Percentiles rank a stretch among this genome's conserved stretches.
Evolutionary conservation across 2,888 invertebrate species (phyloP).

Genomic region (Caenorhabditis sp.): DNA sequence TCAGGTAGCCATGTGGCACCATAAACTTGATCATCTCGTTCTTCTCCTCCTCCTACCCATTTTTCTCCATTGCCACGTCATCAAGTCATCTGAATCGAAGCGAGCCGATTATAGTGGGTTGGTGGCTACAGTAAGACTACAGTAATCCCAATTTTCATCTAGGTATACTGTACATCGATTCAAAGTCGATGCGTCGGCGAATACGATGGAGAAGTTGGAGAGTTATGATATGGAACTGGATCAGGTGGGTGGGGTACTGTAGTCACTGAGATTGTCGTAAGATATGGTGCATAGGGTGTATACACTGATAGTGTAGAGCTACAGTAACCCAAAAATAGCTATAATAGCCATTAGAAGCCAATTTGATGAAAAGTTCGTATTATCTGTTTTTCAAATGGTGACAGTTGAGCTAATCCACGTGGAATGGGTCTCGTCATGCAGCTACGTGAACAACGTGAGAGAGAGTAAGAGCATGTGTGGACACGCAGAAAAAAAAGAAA

Average conservation of each 20-base stretch:
- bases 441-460: no score
- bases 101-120: constrained; percentile 45
- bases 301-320: not conserved
- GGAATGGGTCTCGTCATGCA: no score
- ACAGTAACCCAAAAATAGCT: constrained; percentile 1
- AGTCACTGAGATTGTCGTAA: not conserved
- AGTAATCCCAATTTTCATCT: not conserved
- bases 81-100: constrained; percentile 7
- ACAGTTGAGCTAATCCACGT: no score
- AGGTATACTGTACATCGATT: constrained; percentile 54
- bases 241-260: constrained; percentile 23
- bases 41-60: not conserved
- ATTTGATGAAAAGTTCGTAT: no score
- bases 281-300: not conserved
- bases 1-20: constrained; percentile 17
- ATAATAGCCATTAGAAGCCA: no score
- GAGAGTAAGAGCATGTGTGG: no score
- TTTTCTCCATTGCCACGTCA: constrained; percentile 15
- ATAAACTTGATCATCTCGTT: not conserved
- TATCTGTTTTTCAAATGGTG: no score
- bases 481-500: no score
- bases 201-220: constrained; percentile 55
- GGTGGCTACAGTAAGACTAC: not conserved
- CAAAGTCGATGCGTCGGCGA: constrained; percentile 38
- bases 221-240: constrained; percentile 48